phyloP scores from a whole-genome alignment of 2,797 vertebrate species.

The Peromyscus eremicus region DNA sequence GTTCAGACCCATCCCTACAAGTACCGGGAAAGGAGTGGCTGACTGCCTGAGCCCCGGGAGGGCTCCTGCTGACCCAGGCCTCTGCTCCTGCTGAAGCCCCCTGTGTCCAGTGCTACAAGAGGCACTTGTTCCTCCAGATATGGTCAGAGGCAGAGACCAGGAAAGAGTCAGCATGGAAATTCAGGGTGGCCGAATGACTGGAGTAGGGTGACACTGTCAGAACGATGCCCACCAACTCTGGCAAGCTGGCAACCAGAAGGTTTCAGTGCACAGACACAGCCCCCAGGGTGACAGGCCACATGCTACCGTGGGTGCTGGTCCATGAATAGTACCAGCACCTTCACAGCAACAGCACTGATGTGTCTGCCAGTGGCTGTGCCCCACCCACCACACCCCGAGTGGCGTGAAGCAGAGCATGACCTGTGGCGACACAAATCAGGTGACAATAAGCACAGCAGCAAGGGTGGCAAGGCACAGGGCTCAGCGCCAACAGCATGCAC shows the following conservation, averaged over 20 bases:
- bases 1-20: neutral
- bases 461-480: constrained; percentile 71
- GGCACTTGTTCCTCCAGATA: accelerated
- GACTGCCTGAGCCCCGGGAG: accelerated
- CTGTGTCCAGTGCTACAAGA: neutral
- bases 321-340: neutral
- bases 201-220: neutral
- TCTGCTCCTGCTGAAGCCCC: neutral
- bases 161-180: accelerated
- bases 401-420: no score
- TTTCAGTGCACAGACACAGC: neutral
- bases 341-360: neutral
- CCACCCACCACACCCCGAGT: neutral
- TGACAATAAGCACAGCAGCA: constrained; percentile 89
- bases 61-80: accelerated
- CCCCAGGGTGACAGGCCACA: neutral
- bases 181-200: accelerated
- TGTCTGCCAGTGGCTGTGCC: neutral
- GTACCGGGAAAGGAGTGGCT: neutral
- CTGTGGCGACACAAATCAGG: constrained; percentile 55
- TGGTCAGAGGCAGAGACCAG: accelerated
- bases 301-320: neutral
- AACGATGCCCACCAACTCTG: no score
- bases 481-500: neutral
- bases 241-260: neutral